Evolutionary conservation across 2,888 invertebrate species (phyloP).

Genomic region (Athalia cordata): DNA sequence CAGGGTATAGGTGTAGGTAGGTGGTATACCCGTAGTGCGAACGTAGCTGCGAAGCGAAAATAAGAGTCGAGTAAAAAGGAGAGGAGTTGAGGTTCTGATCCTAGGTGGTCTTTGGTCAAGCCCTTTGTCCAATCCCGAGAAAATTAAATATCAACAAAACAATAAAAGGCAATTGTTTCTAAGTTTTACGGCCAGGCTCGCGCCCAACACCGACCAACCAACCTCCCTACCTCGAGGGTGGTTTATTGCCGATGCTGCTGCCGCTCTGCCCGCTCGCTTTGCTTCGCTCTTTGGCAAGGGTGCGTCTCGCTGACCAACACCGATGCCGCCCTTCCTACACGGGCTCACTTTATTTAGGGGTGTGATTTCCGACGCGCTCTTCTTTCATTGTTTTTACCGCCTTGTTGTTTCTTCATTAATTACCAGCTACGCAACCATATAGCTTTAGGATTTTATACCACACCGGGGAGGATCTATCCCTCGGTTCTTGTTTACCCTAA

Average conservation of each 20-base stretch:
- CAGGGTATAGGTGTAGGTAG: conserved; percentile 55
- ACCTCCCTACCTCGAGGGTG: conserved; percentile 47
- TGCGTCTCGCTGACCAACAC: conserved; percentile 50
- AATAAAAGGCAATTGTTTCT: conserved; percentile 74
- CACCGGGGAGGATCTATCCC: neutral
- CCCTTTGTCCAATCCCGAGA: conserved; percentile 55
- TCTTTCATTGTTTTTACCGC: conserved; percentile 46
- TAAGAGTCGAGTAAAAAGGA: too few species aligned
- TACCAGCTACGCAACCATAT: conserved; percentile 16
- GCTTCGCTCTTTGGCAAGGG: conserved; percentile 54
- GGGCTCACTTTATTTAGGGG: conserved; percentile 66
- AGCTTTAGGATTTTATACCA: conserved; percentile 35
- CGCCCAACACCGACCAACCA: conserved; percentile 56
- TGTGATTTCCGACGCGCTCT: conserved; percentile 55
- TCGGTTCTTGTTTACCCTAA: conserved; percentile 4
- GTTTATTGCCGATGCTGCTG: conserved; percentile 61
- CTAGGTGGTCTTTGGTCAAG: conserved; percentile 22
- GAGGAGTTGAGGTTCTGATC: conserved; percentile 47
- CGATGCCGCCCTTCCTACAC: conserved; percentile 22
- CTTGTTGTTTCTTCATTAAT: conserved; percentile 47
- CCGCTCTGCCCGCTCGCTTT: conserved; percentile 36
- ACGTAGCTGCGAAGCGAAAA: too few species aligned
- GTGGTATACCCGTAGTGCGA: too few species aligned
- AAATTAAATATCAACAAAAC: conserved; percentile 74
- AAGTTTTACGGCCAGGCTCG: conserved; percentile 70